Conservation (phyloP, 2,113 vertebrate genomes). For the Perccottus glenii region DNA sequence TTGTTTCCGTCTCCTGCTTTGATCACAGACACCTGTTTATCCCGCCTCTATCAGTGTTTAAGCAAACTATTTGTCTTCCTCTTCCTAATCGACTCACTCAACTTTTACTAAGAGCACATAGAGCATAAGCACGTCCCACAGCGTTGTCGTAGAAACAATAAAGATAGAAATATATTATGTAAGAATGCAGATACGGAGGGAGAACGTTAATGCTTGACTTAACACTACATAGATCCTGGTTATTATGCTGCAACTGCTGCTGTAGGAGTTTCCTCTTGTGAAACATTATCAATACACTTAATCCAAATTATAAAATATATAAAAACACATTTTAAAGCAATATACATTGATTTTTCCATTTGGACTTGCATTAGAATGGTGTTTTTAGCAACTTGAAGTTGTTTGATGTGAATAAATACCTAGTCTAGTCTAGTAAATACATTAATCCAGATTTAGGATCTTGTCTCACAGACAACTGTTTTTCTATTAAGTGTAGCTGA, state of each 20-base stretch:
- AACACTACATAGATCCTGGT: background rate
- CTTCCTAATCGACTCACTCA: slow-evolving; percentile 8
- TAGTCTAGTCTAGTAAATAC: too few relatives aligned
- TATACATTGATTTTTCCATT: too few relatives aligned
- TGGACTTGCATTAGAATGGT: too few relatives aligned
- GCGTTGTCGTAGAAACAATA: slow-evolving; percentile 3
- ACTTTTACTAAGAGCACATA: slow-evolving; percentile 1
- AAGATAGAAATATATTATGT: background rate
- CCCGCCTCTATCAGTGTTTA: slow-evolving; percentile 39
- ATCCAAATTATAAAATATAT: too few relatives aligned
- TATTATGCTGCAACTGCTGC: slow-evolving; percentile 12
- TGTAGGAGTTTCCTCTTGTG: slow-evolving; percentile 1
- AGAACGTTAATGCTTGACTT: background rate
- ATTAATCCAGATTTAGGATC: too few relatives aligned
- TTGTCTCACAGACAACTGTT: too few relatives aligned
- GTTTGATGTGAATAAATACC: too few relatives aligned
- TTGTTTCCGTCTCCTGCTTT: background rate
- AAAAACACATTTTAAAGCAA: too few relatives aligned
- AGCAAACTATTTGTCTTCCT: slow-evolving; percentile 27
- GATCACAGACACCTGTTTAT: slow-evolving; percentile 20
- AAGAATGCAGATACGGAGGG: background rate
- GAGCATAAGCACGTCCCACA: slow-evolving; percentile 10
- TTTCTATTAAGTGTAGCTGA: too few relatives aligned
- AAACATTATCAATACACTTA: too few relatives aligned
- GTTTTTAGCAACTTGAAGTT: too few relatives aligned